phyloP scores from a whole-genome alignment of 2,113 vertebrate genomes.

The Parotia lawesii region DNA sequence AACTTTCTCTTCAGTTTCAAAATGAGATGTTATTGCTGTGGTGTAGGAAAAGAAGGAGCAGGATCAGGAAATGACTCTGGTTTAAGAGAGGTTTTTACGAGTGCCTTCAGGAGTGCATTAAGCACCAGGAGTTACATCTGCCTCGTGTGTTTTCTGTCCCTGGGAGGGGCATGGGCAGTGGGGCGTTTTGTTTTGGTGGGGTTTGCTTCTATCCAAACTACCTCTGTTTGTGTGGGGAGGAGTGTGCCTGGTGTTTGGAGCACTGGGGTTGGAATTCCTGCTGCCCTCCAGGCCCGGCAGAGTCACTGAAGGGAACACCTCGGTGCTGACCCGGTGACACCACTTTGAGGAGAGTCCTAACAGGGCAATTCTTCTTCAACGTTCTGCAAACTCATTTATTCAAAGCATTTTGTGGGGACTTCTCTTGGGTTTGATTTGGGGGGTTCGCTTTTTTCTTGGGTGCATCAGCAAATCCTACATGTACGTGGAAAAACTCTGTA shows the following conservation, averaged over 20 bases:
- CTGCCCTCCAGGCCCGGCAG: background rate
- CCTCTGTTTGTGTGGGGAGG: background rate
- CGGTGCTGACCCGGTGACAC: fast-evolving
- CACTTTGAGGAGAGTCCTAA: background rate
- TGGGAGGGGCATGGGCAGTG: background rate
- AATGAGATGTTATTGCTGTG: background rate
- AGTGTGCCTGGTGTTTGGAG: background rate
- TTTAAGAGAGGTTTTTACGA: background rate
- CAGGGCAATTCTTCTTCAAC: background rate
- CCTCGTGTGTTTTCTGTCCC: background rate
- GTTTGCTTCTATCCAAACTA: background rate
- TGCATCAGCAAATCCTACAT: background rate
- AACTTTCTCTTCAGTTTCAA: background rate
- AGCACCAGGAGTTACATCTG: constrained; percentile 1
- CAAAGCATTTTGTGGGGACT: background rate
- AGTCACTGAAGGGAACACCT: background rate
- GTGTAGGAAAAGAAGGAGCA: background rate
- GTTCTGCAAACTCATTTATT: background rate
- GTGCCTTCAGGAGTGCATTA: background rate
- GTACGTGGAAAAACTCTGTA: background rate
- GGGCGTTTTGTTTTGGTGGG: background rate
- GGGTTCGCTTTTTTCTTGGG: background rate
- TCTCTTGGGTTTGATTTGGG: background rate
- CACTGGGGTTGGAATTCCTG: background rate
- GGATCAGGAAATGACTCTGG: background rate